Evolutionary conservation across 2,797 vertebrate species (phyloP), one percentile per base, ranked within the genome.

Genomic region (Alouatta caraya): DNA sequence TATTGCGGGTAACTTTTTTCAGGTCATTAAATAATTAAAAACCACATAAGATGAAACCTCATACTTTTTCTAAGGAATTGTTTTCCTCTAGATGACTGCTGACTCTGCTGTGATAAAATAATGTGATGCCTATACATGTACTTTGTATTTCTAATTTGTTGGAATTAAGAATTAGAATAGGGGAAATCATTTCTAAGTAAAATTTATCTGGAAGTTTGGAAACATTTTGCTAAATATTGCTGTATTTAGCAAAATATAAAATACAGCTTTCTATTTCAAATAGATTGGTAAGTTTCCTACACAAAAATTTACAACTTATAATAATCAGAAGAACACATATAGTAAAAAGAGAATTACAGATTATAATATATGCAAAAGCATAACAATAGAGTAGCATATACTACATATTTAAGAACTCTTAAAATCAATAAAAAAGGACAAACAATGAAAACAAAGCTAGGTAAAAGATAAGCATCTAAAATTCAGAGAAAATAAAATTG

Each of bases 101-200:
- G 70, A 93, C 33, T 92, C 24, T 78, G 44, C 70, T 79, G 82
- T 90, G 33, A 76, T 79, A 90, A 93, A 83, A 67, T 93, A 84
- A 94, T 87, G 13, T 90, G 15, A 75, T 78, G n/a, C 14, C 11
- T 50, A 61, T 72, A 97, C 72, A 76, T 90, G 8, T 91, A 55
- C 13, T 70, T 93, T 88, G 39, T 75, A 92, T 87, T 93, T 88
- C 78, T 97, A 61, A 83, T 95, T 90, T 87, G 42, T 52, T 90
- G 24, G 24, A 96, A 72, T 21, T 95, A 24, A 90, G 73, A 93
- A 90, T 82, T 57, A 90, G 39, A 92, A 90, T 24, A 96, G 15
- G 81, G 3, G 46, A 30, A 92, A 88, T 52, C 33, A 10, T 86
- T 85, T 96, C 48, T 85, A 93, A 91, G 39, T 73, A 91, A 91